phyloP scores from a whole-genome alignment of 1,140 invertebrate species.

The Procambarus virginalis region DNA sequence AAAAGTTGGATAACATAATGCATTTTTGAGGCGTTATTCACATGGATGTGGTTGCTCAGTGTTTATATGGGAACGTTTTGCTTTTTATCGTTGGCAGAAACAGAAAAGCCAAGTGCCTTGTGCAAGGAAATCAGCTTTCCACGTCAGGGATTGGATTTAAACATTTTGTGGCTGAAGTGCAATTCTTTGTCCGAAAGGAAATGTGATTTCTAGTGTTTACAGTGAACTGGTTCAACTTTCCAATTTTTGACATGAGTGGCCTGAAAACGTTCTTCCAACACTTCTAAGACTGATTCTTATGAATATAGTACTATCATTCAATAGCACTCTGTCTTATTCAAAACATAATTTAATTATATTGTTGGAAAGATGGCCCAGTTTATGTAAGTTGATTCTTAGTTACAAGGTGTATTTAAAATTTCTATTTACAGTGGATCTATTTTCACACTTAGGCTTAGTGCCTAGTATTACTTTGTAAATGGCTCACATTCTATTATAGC shows the following conservation, averaged over 20 bases:
- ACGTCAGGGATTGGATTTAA: constrained; percentile 61
- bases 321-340: background rate
- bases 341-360: constrained; percentile 18
- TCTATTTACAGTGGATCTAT: constrained; percentile 38
- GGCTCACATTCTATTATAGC: background rate
- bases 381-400: constrained; percentile 32
- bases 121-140: constrained; percentile 63
- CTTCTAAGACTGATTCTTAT: constrained; percentile 22
- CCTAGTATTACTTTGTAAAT: background rate
- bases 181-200: constrained; percentile 52
- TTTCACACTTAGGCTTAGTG: constrained; percentile 13
- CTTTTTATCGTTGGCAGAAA: constrained; percentile 36
- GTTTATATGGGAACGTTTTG: constrained; percentile 30
- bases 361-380: constrained; percentile 39
- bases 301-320: constrained; percentile 31
- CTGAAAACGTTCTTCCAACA: constrained; percentile 29
- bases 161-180: constrained; percentile 53
- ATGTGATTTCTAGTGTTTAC: constrained; percentile 40
- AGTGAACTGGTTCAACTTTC: constrained; percentile 40
- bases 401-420: constrained; percentile 32
- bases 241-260: constrained; percentile 33
- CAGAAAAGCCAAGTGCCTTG: constrained; percentile 62
- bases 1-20: constrained; percentile 6
- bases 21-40: background rate
- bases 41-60: constrained; percentile 23